Conservation (phyloP, 53 echinoderm and acorn worm species). For the Holothuria leucospilota region DNA sequence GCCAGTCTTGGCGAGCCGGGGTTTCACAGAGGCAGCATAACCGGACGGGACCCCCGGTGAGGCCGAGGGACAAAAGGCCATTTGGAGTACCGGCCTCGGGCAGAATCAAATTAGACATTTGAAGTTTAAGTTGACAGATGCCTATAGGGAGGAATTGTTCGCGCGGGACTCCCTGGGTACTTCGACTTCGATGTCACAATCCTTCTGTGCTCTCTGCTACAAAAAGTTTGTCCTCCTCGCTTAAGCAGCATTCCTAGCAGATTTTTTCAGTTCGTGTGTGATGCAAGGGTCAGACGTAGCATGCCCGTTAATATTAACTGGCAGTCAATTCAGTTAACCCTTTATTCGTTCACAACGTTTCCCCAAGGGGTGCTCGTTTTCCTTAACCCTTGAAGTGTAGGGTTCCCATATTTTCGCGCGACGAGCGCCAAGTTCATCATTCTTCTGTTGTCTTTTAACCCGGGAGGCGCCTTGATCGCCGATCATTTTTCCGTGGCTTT, state of each 20-base stretch:
- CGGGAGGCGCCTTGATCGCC: background rate
- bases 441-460: conserved; percentile 10
- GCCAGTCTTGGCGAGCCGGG: conserved; percentile 7
- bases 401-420: conserved; percentile 40
- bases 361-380: conserved; percentile 39
- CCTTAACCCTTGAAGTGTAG: conserved; percentile 13
- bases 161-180: conserved; percentile 39
- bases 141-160: conserved; percentile 41
- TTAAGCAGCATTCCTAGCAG: conserved; percentile 26
- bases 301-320: conserved; percentile 34
- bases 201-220: conserved; percentile 21
- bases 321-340: conserved; percentile 7
- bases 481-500: no score
- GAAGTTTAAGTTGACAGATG: conserved; percentile 43
- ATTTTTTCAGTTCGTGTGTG: conserved; percentile 14
- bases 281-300: conserved; percentile 36
- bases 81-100: conserved; percentile 41
- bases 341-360: conserved; percentile 28
- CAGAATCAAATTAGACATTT: conserved; percentile 42
- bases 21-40: conserved; percentile 31
- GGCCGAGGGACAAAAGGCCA: conserved; percentile 41
- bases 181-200: conserved; percentile 30
- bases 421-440: conserved; percentile 19
- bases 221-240: conserved; percentile 18
- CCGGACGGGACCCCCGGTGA: conserved; percentile 37